Base-by-base conservation (phyloP, 1,140 invertebrate genomes). In the Anoplophora glabripennis region DNA sequence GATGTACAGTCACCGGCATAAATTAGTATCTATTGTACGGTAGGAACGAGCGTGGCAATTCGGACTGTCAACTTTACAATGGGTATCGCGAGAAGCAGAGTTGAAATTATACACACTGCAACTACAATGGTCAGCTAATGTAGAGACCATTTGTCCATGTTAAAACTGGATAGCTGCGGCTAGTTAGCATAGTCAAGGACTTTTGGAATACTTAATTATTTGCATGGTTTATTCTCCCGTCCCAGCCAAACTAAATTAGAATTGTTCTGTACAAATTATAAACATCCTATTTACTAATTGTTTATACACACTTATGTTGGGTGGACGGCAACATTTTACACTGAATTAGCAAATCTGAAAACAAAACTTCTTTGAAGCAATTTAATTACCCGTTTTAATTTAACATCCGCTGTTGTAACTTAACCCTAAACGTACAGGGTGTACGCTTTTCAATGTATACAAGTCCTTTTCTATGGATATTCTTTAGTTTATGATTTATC, bases 11-110 rank as follows among this genome's bases (percentile, higher is more conserved):
- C 64, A 46, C 53, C 48, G 49, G 58, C 51, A 69, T 69, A 69
- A 69, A 69, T 69, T 69, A 69, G 63, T 65, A 69, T 67, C 60
- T 60, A 69, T 69, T 69, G 67, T 69, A 58, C 49, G 46, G 61
- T 53, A 67, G 58, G 57, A 67, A 67, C 61, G 56, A 54, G 44
- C 34, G 49, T 40, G 47, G 67, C 67, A 64, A 65, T 67, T 66
- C 59, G 37, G 28, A 34, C 59, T 67, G 67, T 67, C 65, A 67
- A 17, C 47, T 46, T 49, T 59, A 67, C 65, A 67, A 67, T 65
- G 59, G 59, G 57, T 49, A 58, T 14, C 35, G 59, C 49, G 53
- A 37, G 59, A 55, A 57, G 21, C 54, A 28, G 62, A 40, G n/a
- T 55, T 52, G 51, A 61, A 66, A 68, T 68, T 68, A 68, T 68